phyloP scores from a whole-genome alignment of 2,113 vertebrate species.

The Hippocampus mohnikei region DNA sequence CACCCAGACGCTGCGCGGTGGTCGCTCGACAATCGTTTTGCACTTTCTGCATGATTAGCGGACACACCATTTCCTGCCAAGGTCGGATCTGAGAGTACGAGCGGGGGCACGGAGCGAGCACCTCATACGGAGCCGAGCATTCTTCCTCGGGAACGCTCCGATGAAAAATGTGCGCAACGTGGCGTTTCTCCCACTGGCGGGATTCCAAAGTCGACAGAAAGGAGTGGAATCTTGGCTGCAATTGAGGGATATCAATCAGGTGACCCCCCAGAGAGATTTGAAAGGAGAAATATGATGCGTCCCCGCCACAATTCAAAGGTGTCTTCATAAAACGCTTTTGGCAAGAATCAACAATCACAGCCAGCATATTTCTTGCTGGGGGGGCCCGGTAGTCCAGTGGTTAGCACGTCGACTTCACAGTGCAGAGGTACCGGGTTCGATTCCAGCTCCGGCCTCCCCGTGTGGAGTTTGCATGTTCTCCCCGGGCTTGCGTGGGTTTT shows the following conservation, averaged over 20 bases:
- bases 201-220: conserved; percentile 1
- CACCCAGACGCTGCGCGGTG: no score
- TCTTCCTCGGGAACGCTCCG: not conserved
- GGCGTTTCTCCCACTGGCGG: not conserved
- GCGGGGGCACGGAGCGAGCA: not conserved
- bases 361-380: not conserved
- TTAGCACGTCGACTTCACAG: no score
- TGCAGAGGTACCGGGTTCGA: no score
- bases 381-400: no score
- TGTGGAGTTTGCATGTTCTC: no score
- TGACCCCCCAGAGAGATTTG: not conserved
- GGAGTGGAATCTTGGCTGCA: not conserved
- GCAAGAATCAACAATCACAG: not conserved
- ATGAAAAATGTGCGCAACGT: not conserved
- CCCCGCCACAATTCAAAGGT: not conserved
- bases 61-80: not conserved
- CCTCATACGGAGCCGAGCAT: not conserved
- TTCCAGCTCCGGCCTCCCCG: no score
- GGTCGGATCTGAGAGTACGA: no score
- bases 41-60: not conserved
- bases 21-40: not conserved
- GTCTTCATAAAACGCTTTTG: not conserved
- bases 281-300: not conserved
- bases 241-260: not conserved
- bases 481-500: no score